Evolutionary conservation across 2,797 vertebrate genomes (phyloP).

Genomic region (Paratrypauchen microcephalus): DNA sequence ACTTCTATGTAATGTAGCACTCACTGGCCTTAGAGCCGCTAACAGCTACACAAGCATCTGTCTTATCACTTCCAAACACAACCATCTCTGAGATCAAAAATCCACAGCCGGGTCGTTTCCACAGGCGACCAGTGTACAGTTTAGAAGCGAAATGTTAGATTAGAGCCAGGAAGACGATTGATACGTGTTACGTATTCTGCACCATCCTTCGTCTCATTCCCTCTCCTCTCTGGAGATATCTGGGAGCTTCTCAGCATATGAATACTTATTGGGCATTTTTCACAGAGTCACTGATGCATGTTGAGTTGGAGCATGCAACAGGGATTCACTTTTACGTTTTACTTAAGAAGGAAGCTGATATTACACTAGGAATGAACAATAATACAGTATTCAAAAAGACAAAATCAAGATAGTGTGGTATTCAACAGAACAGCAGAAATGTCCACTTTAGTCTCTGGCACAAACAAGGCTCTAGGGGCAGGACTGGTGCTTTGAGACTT

Average conservation of each 20-base stretch:
- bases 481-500: slow-evolving; percentile 17
- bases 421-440: slow-evolving; percentile 12
- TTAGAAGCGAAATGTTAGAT: slow-evolving; percentile 73
- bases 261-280: slow-evolving; percentile 77
- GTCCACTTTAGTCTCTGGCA: slow-evolving; percentile 13
- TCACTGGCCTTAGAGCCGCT: slow-evolving; percentile 59
- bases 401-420: slow-evolving; percentile 24
- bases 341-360: slow-evolving; percentile 37
- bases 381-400: slow-evolving; percentile 35
- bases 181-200: slow-evolving; percentile 69
- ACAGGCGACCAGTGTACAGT: slow-evolving; percentile 55
- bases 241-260: slow-evolving; percentile 66
- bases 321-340: slow-evolving; percentile 64
- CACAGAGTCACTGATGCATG: slow-evolving; percentile 82
- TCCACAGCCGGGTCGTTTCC: slow-evolving; percentile 58
- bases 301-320: slow-evolving; percentile 69
- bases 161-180: slow-evolving; percentile 61
- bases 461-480: not conserved
- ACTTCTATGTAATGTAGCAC: slow-evolving; percentile 55
- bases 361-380: slow-evolving; percentile 27
- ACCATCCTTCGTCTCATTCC: slow-evolving; percentile 67
- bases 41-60: slow-evolving; percentile 70
- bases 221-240: slow-evolving; percentile 67
- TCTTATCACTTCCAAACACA: slow-evolving; percentile 75
- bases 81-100: slow-evolving; percentile 72